Percentiles rank a stretch among this genome's conserved stretches.
Conservation (phyloP, 2,888 invertebrate genomes). For the Hedya salicella region DNA sequence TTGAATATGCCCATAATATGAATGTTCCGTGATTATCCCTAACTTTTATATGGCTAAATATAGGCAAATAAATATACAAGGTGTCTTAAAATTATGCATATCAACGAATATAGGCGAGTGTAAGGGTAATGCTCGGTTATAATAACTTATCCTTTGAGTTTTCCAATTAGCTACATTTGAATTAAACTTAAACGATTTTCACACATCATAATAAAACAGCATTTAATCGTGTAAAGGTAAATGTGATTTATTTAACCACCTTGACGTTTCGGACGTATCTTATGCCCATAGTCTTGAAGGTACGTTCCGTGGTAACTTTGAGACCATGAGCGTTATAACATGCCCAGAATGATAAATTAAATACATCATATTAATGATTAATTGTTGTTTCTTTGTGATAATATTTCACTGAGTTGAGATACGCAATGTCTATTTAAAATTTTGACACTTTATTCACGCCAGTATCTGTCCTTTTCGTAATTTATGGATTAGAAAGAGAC, state of each 20-base stretch:
- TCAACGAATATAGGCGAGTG: slow-evolving; percentile 72
- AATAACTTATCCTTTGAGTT: slow-evolving; percentile 27
- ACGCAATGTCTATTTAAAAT: not conserved
- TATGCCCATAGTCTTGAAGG: no score
- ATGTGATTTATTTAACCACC: no score
- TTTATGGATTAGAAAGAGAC: not conserved
- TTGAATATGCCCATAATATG: slow-evolving; percentile 42
- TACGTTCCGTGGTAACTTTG: no score
- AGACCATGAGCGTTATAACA: no score
- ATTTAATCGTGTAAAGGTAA: not conserved
- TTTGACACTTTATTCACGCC: not conserved
- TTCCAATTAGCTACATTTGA: not conserved
- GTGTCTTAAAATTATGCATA: slow-evolving; percentile 85
- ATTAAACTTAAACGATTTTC: no score
- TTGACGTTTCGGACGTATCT: no score
- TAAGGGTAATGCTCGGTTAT: slow-evolving; percentile 61
- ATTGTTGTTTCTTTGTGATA: not conserved
- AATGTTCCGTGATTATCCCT: slow-evolving; percentile 57
- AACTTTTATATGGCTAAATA: slow-evolving; percentile 74
- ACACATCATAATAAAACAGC: no score
- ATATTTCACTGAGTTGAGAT: not conserved
- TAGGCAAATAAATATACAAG: slow-evolving; percentile 79
- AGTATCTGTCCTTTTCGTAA: not conserved
- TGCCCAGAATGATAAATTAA: no score
- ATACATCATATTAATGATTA: no score